phyloP scores from a whole-genome alignment of 2,888 invertebrate species.

The Agrilus cyanescens region DNA sequence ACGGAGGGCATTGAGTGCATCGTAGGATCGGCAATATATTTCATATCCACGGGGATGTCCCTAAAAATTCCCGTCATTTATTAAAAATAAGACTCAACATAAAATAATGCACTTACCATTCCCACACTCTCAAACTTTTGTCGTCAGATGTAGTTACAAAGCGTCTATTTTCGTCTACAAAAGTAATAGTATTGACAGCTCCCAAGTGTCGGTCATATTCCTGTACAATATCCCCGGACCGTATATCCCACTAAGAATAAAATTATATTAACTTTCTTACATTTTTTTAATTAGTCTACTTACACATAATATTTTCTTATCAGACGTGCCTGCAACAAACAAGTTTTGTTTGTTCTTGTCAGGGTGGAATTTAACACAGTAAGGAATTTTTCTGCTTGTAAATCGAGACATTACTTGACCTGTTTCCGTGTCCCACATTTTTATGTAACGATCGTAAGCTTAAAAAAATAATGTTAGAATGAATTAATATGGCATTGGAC shows the following conservation, averaged over 20 bases:
- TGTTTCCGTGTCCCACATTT: conserved; percentile 98
- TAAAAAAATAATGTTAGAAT: conserved; percentile 20
- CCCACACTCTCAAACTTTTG: conserved; percentile 97
- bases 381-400: conserved; percentile 93
- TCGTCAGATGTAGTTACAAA: conserved; percentile 99
- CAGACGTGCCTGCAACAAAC: conserved; percentile 96
- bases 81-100: background rate
- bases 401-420: conserved; percentile 79
- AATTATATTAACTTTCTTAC: conserved; percentile 3
- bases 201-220: conserved; percentile 98
- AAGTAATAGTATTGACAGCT: conserved; percentile 97
- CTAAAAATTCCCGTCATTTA: conserved; percentile 25
- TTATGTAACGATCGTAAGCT: conserved; percentile 92
- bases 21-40: conserved; percentile 97
- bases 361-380: conserved; percentile 96
- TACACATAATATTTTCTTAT: conserved; percentile 98
- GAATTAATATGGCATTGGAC: conserved; percentile 10
- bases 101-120: conserved; percentile 57
- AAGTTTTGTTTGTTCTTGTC: conserved; percentile 94
- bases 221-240: conserved; percentile 90
- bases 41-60: conserved; percentile 97
- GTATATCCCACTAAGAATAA: conserved; percentile 77
- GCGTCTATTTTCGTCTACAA: conserved; percentile 94
- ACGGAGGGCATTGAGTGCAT: conserved; percentile 99
- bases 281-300: conserved; percentile 34